Conservation (phyloP, 2,113 vertebrate species). For the Quiscalus mexicanus region DNA sequence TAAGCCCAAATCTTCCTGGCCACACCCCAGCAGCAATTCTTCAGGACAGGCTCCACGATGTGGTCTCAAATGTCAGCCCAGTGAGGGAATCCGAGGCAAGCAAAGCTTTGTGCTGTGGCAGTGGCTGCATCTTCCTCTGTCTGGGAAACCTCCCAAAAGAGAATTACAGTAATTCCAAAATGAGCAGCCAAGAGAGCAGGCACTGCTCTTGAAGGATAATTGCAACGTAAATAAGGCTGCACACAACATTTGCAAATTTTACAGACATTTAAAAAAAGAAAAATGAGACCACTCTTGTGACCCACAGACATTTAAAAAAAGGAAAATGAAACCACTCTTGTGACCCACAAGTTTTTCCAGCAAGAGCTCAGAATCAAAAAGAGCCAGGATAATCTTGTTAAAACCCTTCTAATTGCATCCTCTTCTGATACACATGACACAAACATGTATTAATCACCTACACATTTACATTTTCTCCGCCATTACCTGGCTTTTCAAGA, state of each 20-base stretch:
- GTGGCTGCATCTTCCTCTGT: not conserved
- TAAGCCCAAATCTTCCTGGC: not conserved
- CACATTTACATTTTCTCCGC: not conserved
- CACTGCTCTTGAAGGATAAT: not conserved
- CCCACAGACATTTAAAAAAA: not conserved
- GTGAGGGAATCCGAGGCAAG: not conserved
- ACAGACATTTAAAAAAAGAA: not conserved
- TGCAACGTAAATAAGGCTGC: not conserved
- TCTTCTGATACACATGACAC: not conserved
- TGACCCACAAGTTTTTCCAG: not conserved
- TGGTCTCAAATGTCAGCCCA: not conserved
- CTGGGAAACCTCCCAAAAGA: slow-evolving; percentile 13
- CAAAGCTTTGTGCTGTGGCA: not conserved
- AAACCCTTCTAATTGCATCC: not conserved
- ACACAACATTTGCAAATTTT: not conserved
- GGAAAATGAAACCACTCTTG: not conserved
- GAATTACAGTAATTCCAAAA: not conserved
- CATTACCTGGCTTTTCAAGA: not conserved
- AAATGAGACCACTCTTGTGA: not conserved
- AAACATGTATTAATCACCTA: not conserved
- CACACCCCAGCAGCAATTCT: not conserved
- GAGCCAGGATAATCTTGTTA: not conserved
- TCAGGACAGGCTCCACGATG: not conserved
- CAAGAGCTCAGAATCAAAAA: not conserved
- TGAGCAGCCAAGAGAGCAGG: not conserved